These are phyloP conservation scores for Adelosebastes latens DNA, from an alignment of 2,797 vertebrate species.

Conservation along the genomic window DNA sequence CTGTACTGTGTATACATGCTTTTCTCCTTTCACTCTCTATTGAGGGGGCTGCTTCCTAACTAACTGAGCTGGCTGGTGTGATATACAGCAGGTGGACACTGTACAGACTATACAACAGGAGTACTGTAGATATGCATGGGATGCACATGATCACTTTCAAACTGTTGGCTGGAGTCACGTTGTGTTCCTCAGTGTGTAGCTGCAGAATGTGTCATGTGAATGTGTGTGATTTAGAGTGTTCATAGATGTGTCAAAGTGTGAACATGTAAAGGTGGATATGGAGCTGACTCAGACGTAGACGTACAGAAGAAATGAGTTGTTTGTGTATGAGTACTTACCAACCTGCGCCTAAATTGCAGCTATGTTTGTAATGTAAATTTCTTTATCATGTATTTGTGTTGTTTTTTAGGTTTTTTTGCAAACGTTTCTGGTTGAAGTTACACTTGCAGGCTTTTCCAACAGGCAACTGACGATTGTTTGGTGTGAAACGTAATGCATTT, in stretches of 20 bases:
- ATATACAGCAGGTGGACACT: constrained; percentile 6
- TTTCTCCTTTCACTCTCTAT: constrained; percentile 18
- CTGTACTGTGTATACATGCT: constrained; percentile 29
- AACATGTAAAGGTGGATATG: constrained; percentile 46
- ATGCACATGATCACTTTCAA: constrained; percentile 14
- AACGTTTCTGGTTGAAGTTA: background rate
- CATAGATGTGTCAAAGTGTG: constrained; percentile 43
- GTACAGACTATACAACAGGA: background rate
- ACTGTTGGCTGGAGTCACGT: constrained; percentile 22
- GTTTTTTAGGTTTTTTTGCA: background rate
- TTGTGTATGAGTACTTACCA: background rate
- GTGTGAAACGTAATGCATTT: background rate
- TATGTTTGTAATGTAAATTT: background rate
- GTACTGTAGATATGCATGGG: background rate
- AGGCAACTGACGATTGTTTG: background rate
- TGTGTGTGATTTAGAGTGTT: background rate
- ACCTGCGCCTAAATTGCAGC: background rate
- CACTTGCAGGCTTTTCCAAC: background rate
- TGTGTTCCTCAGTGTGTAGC: background rate
- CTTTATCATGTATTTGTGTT: background rate
- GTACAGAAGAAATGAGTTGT: background rate
- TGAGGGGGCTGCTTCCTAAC: constrained; percentile 28
- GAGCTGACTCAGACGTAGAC: constrained; percentile 1
- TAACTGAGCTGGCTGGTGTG: constrained; percentile 6
- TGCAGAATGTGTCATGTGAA: background rate